Conservation (phyloP, 2,113 vertebrate species). For the Antechinus stuartii region DNA sequence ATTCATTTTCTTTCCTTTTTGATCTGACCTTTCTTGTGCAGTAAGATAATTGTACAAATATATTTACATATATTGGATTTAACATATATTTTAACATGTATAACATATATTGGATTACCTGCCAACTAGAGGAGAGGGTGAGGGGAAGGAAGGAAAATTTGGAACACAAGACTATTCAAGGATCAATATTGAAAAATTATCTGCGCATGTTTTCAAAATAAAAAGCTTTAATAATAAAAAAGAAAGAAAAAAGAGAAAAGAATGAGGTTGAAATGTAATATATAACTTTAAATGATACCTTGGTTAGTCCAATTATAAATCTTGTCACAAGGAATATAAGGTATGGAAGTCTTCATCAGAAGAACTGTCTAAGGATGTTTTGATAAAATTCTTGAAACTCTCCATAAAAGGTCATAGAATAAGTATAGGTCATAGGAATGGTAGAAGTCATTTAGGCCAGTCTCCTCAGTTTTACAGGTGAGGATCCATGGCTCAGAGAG, state of each 20-base stretch:
- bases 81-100: no score
- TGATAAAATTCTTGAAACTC: not conserved
- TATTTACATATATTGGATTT: no score
- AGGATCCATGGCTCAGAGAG: not conserved
- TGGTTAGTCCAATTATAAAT: not conserved
- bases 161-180: no score
- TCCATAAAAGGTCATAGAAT: not conserved
- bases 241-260: not conserved
- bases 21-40: no score
- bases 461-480: not conserved
- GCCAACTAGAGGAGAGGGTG: no score
- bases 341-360: not conserved
- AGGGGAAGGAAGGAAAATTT: no score
- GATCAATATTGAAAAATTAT: no score
- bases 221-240: no score
- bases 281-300: not conserved
- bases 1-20: no score
- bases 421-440: not conserved
- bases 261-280: not conserved
- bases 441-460: not conserved
- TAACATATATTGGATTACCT: no score
- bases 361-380: not conserved
- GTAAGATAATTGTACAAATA: no score
- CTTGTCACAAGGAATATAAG: not conserved
- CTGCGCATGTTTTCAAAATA: no score